A percentile compares a stretch with the other conserved stretches of the same genome.
phyloP scores from a whole-genome alignment of 2,797 vertebrate species.

The Rallus crepitans region DNA sequence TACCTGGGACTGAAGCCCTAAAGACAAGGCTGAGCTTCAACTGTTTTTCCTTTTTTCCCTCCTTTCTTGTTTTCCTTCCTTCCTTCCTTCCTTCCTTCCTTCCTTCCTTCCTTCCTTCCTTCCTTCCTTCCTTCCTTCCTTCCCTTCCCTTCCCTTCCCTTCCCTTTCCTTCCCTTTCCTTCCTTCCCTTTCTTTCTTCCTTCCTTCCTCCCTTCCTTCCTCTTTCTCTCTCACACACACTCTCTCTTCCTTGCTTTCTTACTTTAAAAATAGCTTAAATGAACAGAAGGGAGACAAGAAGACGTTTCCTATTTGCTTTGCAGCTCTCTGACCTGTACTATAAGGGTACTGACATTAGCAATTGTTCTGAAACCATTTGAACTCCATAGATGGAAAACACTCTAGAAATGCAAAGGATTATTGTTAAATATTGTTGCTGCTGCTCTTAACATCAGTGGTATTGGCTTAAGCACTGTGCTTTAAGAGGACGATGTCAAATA shows the following conservation, averaged over 20 bases:
- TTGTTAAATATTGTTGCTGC: not conserved
- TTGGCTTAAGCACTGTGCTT: not conserved
- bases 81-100: too few relatives aligned
- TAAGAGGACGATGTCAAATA: not conserved
- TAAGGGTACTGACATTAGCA: not conserved
- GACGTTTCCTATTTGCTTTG: not conserved
- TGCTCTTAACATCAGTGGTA: not conserved
- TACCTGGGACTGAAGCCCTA: not conserved
- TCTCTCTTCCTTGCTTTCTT: too few relatives aligned
- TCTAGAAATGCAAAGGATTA: conserved; percentile 10
- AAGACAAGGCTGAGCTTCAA: not conserved
- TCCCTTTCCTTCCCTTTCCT: not conserved
- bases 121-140: not conserved
- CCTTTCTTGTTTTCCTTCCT: too few relatives aligned
- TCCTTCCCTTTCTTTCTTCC: too few relatives aligned
- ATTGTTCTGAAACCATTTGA: conserved; percentile 6
- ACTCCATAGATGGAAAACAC: not conserved
- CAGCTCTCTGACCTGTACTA: not conserved
- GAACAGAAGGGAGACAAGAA: not conserved
- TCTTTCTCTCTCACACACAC: not conserved
- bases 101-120: not conserved
- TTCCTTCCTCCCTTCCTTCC: too few relatives aligned
- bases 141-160: too few relatives aligned
- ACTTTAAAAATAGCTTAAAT: not conserved
- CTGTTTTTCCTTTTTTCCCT: not conserved